Evolutionary conservation across 2,113 vertebrate species (phyloP), one percentile per base, ranked within the genome.

Genomic region (Progne subis): DNA sequence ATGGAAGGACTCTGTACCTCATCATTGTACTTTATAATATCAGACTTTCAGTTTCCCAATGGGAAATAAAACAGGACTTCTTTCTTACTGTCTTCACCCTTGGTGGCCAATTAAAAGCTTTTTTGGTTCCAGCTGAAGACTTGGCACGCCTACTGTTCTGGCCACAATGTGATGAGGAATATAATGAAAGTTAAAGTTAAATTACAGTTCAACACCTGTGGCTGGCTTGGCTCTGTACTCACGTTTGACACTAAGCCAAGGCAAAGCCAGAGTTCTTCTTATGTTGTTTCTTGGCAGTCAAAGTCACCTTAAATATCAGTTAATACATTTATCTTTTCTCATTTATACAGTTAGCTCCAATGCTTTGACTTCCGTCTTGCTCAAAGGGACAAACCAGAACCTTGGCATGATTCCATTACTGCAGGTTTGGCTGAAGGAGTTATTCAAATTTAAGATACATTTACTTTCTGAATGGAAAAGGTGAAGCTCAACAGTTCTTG

Each of bases 121-220:
- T 88, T 76, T 86, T 86, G n/a, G 46, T 90, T 88, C 67, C 81
- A 96, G 53, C 18, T 92, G 89, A 97, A 84, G 78, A 87, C 72
- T 67, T 96, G 92, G 93, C 90, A 83, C 13, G 46, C 93, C 68
- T 87, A 43, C 17, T 55, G 28, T 87, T 29, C 78, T 96, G 70
- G 43, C 41, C 64, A 86, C 50, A 43, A 12, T 59, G 37, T 93
- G 82, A 68, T 75, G 85, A 83, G 49, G 26, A 92, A 13, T 56
- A 63, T 90, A 90, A 95, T 95, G 72, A 95, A 97, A 96, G 70
- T 92, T 94, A 83, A 65, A 88, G 94, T 95, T 70, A 97, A 95
- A 83, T 94, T 55, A 55, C 83, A 86, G 77, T 93, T 77, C 55
- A 88, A 19, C 91, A 88, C 92, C 34, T 95, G 84, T 61, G 60